Conservation (phyloP, 2,888 invertebrate species). For the Bellardia pandia region DNA sequence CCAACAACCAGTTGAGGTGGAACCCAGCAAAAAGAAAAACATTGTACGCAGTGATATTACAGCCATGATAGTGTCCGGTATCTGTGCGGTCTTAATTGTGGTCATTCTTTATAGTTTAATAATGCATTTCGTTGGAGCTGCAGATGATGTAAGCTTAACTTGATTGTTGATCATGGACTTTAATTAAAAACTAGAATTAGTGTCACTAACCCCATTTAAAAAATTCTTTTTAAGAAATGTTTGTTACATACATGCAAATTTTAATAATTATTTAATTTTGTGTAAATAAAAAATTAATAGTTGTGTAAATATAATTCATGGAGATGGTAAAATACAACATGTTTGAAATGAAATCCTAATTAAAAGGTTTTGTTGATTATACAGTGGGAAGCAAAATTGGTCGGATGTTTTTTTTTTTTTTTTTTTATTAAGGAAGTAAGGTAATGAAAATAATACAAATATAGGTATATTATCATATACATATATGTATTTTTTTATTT, state of each 20-base stretch:
- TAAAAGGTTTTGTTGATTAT: too few relatives aligned
- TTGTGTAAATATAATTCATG: too few relatives aligned
- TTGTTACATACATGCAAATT: neutral
- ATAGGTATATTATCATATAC: too few relatives aligned
- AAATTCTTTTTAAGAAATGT: neutral
- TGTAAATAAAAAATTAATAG: neutral
- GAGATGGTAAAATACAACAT: too few relatives aligned
- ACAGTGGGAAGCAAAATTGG: too few relatives aligned
- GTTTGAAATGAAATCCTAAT: too few relatives aligned
- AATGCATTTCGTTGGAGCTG: conserved; percentile 48
- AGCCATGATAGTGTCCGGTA: conserved; percentile 63
- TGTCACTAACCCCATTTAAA: conserved; percentile 19
- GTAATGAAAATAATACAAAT: too few relatives aligned
- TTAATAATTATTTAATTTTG: neutral
- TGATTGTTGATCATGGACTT: conserved; percentile 16
- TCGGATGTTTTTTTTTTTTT: too few relatives aligned
- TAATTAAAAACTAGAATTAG: neutral
- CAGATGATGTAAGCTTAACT: conserved; percentile 66
- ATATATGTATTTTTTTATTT: too few relatives aligned
- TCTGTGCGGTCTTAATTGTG: conserved; percentile 56
- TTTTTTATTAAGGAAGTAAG: too few relatives aligned
- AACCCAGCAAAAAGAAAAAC: conserved; percentile 48
- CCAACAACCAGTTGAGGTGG: conserved; percentile 44
- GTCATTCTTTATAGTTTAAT: conserved; percentile 61
- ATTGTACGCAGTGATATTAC: conserved; percentile 48